Evolutionary conservation across 2,888 invertebrate species (phyloP).

Genomic region (Cryptophagus acutangulus): DNA sequence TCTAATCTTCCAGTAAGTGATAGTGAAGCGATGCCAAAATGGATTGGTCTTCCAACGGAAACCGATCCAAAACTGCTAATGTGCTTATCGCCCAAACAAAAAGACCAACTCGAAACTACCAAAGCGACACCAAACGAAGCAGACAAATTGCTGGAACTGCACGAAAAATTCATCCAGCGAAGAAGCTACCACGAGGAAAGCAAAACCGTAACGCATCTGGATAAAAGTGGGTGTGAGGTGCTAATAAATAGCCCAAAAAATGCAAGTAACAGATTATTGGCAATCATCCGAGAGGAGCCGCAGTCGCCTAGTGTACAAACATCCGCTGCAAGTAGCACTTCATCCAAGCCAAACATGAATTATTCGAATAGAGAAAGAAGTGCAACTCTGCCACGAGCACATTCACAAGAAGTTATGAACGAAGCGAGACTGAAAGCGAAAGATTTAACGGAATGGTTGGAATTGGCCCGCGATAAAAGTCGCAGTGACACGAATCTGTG

Average conservation of each 20-base stretch:
- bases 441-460: slow-evolving; percentile 51
- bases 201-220: background rate
- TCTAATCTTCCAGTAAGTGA: slow-evolving; percentile 25
- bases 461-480: slow-evolving; percentile 46
- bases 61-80: slow-evolving; percentile 58
- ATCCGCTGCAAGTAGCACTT: background rate
- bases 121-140: slow-evolving; percentile 54
- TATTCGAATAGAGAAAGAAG: slow-evolving; percentile 14
- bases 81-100: slow-evolving; percentile 70
- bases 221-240: slow-evolving; percentile 10
- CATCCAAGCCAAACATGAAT: slow-evolving; percentile 3
- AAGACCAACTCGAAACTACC: slow-evolving; percentile 55
- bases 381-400: slow-evolving; percentile 19
- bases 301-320: slow-evolving; percentile 1
- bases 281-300: slow-evolving; percentile 55
- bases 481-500: slow-evolving; percentile 34
- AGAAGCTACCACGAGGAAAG: slow-evolving; percentile 35
- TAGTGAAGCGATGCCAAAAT: slow-evolving; percentile 36
- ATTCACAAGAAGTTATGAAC: slow-evolving; percentile 14
- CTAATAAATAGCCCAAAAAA: slow-evolving; percentile 12
- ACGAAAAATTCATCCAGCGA: slow-evolving; percentile 64
- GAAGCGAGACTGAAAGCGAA: slow-evolving; percentile 40
- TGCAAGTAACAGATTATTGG: slow-evolving; percentile 55
- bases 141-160: slow-evolving; percentile 63
- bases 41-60: slow-evolving; percentile 60